Percentiles rank a stretch among this genome's conserved stretches.
These are phyloP conservation scores for Stegostoma tigrinum DNA, from an alignment of 2,113 vertebrate species.

Conservation along the genomic window DNA sequence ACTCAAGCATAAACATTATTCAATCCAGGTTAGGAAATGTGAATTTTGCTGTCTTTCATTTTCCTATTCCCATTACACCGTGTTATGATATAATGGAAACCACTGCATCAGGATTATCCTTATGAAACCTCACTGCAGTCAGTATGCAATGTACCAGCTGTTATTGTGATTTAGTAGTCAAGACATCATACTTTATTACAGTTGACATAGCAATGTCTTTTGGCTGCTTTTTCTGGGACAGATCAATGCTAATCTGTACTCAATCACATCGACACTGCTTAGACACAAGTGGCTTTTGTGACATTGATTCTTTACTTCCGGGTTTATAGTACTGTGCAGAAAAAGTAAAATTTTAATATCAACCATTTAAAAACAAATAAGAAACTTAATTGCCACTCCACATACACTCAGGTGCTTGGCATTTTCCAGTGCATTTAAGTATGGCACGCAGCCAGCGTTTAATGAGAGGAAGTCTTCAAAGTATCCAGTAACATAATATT, in stretches of 20 bases:
- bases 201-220: not conserved
- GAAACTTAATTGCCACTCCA: not conserved
- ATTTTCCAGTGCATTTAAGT: not conserved
- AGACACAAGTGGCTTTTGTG: not conserved
- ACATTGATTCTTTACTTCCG: not conserved
- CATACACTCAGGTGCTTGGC: not conserved
- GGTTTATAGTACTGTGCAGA: not conserved
- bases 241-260: not conserved
- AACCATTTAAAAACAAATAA: not conserved
- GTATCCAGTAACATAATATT: slow-evolving; percentile 4
- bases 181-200: not conserved
- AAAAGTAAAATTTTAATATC: not conserved
- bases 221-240: not conserved
- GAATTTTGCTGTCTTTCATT: not conserved
- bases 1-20: not conserved
- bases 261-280: not conserved
- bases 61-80: not conserved
- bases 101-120: not conserved
- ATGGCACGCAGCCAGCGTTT: not conserved
- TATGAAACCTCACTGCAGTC: not conserved
- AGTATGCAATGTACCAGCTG: not conserved
- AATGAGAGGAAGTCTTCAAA: slow-evolving; percentile 12
- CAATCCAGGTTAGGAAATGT: not conserved
- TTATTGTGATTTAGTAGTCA: not conserved
- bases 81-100: not conserved